Percentiles rank a stretch among this genome's conserved stretches.
These are phyloP conservation scores for Philantomba maxwellii DNA, from an alignment of 2,113 vertebrate species.

Conservation along the genomic window DNA sequence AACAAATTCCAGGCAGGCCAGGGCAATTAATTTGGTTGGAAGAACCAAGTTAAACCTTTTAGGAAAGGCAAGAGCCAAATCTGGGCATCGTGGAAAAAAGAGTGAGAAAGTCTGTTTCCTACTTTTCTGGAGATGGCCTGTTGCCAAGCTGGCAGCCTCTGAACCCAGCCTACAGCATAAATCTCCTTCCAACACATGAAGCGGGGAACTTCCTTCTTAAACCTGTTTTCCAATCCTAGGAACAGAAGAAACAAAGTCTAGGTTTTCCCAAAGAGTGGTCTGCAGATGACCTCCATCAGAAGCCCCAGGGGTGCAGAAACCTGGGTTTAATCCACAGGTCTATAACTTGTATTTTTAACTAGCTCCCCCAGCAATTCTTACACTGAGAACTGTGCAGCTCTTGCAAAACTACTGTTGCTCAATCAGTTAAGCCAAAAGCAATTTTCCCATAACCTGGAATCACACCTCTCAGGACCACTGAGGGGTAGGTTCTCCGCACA, in stretches of 20 bases:
- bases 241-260: conserved; percentile 3
- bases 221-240: neutral
- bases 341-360: conserved; percentile 1
- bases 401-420: neutral
- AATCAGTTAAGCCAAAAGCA: neutral
- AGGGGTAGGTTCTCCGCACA: neutral
- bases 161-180: neutral
- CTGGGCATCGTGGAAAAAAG: neutral
- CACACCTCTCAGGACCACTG: neutral
- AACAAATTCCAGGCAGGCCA: neutral
- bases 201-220: conserved; percentile 19
- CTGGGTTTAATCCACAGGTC: neutral
- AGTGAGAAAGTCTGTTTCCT: conserved; percentile 1
- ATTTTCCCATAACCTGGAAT: neutral
- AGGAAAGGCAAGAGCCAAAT: conserved; percentile 30
- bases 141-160: conserved; percentile 16
- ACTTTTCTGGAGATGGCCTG: neutral
- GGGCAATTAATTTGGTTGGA: neutral
- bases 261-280: neutral
- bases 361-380: neutral
- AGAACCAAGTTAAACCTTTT: neutral
- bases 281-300: neutral
- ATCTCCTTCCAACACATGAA: conserved; percentile 5
- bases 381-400: neutral
- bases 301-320: neutral